These are phyloP conservation scores for Perodicticus potto DNA, from an alignment of 2,797 vertebrate genomes.

Conservation along the genomic window DNA sequence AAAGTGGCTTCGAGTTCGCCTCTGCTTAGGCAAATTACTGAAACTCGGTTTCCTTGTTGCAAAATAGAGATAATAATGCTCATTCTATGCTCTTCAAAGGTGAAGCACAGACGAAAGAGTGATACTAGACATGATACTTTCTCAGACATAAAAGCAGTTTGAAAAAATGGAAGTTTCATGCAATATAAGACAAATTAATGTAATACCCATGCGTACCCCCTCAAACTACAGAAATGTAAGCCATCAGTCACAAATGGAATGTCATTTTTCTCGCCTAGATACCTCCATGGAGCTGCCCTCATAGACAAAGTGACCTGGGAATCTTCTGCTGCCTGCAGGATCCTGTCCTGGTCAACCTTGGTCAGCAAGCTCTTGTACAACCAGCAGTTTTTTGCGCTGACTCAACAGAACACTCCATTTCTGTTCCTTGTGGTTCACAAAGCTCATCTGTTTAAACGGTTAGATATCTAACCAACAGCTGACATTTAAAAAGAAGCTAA, in stretches of 20 bases:
- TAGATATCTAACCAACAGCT: conserved; percentile 25
- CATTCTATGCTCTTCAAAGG: conserved; percentile 24
- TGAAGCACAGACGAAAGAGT: background rate
- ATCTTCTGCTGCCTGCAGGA: background rate
- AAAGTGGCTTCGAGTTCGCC: background rate
- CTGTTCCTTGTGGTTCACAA: background rate
- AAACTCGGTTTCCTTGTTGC: background rate
- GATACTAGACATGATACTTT: background rate
- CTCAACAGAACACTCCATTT: background rate
- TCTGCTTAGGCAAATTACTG: background rate
- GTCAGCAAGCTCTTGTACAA: conserved; percentile 30
- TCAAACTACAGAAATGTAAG: background rate
- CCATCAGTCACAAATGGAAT: background rate
- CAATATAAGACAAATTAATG: background rate
- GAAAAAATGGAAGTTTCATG: background rate
- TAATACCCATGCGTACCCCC: background rate
- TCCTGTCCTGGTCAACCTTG: background rate
- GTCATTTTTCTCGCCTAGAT: background rate
- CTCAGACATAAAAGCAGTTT: background rate
- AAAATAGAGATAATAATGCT: background rate
- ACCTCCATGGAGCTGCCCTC: background rate
- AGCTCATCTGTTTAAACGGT: conserved; percentile 37
- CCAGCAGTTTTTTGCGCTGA: conserved; percentile 12
- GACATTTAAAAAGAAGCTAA: background rate
- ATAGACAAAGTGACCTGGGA: background rate